A percentile compares a stretch with the other conserved stretches of the same genome.
These are phyloP conservation scores for Alosa sapidissima DNA, from an alignment of 2,797 vertebrate genomes.

Conservation along the genomic window DNA sequence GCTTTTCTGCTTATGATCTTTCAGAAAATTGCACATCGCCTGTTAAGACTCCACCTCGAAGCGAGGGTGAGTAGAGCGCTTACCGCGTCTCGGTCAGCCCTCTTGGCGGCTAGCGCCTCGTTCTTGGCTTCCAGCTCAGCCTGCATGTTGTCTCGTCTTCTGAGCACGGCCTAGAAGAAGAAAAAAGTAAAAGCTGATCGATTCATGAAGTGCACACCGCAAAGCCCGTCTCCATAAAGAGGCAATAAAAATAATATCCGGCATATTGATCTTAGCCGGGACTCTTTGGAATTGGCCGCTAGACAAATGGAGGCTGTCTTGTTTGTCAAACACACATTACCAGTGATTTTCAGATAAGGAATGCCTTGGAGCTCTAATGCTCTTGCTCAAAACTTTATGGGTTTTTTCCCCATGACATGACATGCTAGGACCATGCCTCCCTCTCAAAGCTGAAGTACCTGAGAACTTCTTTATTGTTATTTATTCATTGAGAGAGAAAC, in stretches of 20 bases:
- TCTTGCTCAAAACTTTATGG: background rate
- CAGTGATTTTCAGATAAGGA: conserved; percentile 10
- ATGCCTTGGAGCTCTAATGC: background rate
- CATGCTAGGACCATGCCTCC: background rate
- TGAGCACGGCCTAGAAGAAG: conserved; percentile 81
- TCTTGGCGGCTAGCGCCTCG: conserved; percentile 80
- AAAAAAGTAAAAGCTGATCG: conserved; percentile 20
- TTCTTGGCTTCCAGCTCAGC: conserved; percentile 85
- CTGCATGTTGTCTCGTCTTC: conserved; percentile 93
- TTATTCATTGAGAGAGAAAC: background rate
- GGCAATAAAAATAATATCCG: conserved; percentile 37
- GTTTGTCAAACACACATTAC: conserved; percentile 20
- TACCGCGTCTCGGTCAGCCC: conserved; percentile 80
- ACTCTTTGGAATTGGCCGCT: background rate
- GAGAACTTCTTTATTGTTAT: background rate
- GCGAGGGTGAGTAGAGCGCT: conserved; percentile 61
- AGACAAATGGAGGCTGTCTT: background rate
- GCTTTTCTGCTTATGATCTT: conserved; percentile 71
- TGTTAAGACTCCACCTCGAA: background rate
- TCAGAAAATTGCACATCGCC: conserved; percentile 42
- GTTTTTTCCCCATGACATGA: background rate
- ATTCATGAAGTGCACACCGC: background rate
- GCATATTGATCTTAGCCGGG: conserved; percentile 30
- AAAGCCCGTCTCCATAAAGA: background rate
- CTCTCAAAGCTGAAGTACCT: background rate